Evolutionary conservation across 2,113 vertebrate species (phyloP).

Genomic region (Semicossyphus pulcher): DNA sequence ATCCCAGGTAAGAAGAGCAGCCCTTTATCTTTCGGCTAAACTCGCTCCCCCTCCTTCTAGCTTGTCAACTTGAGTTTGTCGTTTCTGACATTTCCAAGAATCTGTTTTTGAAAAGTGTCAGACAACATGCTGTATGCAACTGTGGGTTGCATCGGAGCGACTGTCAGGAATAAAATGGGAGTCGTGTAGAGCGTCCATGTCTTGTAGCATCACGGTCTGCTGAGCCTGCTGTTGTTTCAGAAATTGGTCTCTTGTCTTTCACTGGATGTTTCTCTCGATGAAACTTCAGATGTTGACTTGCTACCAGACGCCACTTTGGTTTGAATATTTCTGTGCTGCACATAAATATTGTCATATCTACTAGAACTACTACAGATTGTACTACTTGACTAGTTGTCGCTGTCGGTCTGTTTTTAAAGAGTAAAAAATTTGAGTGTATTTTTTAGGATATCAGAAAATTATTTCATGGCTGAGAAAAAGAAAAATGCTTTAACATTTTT

Average conservation of each 20-base stretch:
- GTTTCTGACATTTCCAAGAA: constrained; percentile 48
- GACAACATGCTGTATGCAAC: constrained; percentile 15
- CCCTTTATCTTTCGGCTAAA: background rate
- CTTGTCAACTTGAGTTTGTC: constrained; percentile 44
- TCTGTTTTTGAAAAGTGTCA: constrained; percentile 20
- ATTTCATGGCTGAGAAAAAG: too few species aligned
- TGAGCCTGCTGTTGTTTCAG: constrained; percentile 35
- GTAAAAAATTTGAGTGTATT: too few species aligned
- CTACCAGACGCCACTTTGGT: background rate
- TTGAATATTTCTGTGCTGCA: constrained; percentile 11
- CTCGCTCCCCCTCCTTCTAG: background rate
- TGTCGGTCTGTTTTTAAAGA: too few species aligned
- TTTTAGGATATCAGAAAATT: too few species aligned
- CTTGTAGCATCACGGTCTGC: constrained; percentile 24
- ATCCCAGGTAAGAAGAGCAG: background rate
- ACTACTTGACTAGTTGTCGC: too few species aligned
- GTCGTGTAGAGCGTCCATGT: background rate
- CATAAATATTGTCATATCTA: too few species aligned
- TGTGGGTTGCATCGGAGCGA: constrained; percentile 22
- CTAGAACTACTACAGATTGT: too few species aligned
- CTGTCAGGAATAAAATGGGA: constrained; percentile 12
- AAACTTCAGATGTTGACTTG: constrained; percentile 22
- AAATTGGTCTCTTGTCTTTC: constrained; percentile 32
- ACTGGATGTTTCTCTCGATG: constrained; percentile 22
- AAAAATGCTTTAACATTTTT: too few species aligned